These are phyloP conservation scores for Sander lucioperca DNA, from an alignment of 2,113 vertebrate genomes.

Conservation along the genomic window DNA sequence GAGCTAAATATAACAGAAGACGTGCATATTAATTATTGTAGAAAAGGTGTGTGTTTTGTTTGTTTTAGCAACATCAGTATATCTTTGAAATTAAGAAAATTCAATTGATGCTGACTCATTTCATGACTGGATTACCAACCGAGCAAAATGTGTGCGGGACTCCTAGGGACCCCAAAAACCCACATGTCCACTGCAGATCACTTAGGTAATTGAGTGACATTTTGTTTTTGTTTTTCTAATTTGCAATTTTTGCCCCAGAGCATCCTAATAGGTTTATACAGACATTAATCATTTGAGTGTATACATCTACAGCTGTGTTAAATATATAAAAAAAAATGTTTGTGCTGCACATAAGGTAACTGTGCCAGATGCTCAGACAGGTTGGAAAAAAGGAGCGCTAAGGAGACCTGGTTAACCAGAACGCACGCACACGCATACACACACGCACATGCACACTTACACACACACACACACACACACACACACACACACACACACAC, in stretches of 20 bases:
- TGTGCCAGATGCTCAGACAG: not conserved
- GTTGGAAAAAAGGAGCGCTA: constrained; percentile 8
- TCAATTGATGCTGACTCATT: not conserved
- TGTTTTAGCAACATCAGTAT: not conserved
- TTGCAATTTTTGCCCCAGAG: not conserved
- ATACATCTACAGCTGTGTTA: not conserved
- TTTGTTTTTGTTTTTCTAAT: not conserved
- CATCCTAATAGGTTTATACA: not conserved
- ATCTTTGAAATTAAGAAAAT: not conserved
- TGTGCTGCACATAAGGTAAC: not conserved
- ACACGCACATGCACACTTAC: not conserved
- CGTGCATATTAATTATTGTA: not conserved
- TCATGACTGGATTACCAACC: too few relatives aligned
- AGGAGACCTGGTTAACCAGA: not conserved
- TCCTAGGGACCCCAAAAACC: not conserved
- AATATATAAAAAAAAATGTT: not conserved
- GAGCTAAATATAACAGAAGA: not conserved
- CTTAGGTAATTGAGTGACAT: not conserved
- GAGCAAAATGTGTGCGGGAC: not conserved
- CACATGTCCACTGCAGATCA: not conserved
- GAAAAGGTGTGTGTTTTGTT: not conserved
- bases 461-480: not conserved
- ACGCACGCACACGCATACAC: not conserved
- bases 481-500: constrained; percentile 5
- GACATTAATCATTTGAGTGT: not conserved